Evolutionary conservation across 2,888 invertebrate species (phyloP).

Genomic region (Scaptodrosophila latifasciaeformis): DNA sequence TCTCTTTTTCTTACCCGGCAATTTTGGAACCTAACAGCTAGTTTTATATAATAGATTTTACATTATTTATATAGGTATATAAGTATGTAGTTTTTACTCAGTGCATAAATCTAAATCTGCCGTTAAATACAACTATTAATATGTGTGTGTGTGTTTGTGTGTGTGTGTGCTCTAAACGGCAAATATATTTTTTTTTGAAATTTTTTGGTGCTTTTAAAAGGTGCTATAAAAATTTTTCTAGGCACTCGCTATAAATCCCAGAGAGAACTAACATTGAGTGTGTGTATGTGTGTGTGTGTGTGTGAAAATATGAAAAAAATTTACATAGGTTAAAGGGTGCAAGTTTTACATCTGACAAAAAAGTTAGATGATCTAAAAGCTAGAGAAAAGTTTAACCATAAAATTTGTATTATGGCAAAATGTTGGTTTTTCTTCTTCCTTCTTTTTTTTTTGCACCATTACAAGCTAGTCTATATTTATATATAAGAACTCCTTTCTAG

Average conservation of each 20-base stretch:
- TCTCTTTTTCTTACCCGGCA: not conserved
- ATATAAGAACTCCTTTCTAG: too few species aligned
- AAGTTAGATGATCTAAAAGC: conserved; percentile 50
- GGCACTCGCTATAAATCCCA: too few species aligned
- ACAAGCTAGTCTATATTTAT: conserved; percentile 29
- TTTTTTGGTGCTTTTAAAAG: too few species aligned
- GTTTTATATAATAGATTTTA: not conserved
- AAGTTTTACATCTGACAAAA: conserved; percentile 68
- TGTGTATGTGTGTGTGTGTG: conserved; percentile 7
- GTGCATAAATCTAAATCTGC: too few species aligned
- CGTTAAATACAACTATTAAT: too few species aligned
- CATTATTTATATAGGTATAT: not conserved
- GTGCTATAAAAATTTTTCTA: conserved; percentile 26
- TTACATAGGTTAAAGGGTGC: conserved; percentile 8
- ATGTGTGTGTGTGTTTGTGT: too few species aligned
- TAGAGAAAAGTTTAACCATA: conserved; percentile 15
- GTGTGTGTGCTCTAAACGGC: too few species aligned
- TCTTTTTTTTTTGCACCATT: too few species aligned
- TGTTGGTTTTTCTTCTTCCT: too few species aligned
- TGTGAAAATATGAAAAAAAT: not conserved
- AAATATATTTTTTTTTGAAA: too few species aligned
- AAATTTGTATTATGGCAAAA: conserved; percentile 2
- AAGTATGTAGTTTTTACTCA: too few species aligned
- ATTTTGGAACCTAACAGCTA: not conserved
- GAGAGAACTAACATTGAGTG: too few species aligned